phyloP scores from a whole-genome alignment of 2,888 invertebrate genomes.

The Tipula confusa region DNA sequence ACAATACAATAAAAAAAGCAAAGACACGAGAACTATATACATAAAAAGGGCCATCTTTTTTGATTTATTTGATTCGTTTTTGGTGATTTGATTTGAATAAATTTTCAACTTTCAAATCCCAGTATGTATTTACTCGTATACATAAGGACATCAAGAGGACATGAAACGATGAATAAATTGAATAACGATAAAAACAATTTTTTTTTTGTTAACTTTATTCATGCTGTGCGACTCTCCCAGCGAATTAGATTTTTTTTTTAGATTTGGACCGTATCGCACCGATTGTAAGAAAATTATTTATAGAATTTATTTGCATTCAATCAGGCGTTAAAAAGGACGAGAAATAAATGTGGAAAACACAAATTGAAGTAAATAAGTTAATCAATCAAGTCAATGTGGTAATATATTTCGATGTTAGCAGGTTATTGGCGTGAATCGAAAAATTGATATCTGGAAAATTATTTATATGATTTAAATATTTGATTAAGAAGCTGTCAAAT shows the following conservation, averaged over 20 bases:
- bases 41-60: not conserved
- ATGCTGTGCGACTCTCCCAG: not conserved
- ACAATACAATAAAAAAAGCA: not conserved
- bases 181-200: not conserved
- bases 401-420: not conserved
- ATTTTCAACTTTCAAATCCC: not conserved
- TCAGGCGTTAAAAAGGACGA: not conserved
- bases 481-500: no score
- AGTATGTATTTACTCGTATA: not conserved
- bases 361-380: conserved; percentile 12
- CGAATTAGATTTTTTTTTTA: not conserved
- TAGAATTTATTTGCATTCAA: not conserved
- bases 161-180: not conserved
- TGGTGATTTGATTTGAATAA: not conserved
- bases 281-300: not conserved
- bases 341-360: not conserved
- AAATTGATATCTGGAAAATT: not conserved
- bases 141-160: not conserved
- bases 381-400: not conserved
- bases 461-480: not conserved
- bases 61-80: not conserved
- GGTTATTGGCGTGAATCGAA: not conserved
- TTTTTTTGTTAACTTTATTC: not conserved
- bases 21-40: not conserved
- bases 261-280: not conserved